Evolutionary conservation across 2,888 invertebrate genomes (phyloP).

Genomic region (Thysanoteuthis rhombus): DNA sequence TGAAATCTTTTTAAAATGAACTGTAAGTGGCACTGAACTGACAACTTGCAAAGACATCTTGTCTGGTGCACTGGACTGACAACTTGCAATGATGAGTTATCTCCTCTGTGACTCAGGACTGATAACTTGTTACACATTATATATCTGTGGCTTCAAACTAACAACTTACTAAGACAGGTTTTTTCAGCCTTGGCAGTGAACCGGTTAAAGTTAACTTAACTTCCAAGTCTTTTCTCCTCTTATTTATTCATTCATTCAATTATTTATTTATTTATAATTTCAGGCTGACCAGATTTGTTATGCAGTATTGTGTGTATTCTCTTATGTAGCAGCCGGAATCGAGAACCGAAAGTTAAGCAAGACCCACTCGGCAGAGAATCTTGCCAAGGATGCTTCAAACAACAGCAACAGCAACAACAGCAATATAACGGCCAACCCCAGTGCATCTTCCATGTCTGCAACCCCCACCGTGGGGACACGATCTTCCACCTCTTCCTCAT

Average conservation of each 20-base stretch:
- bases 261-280: conserved; percentile 38
- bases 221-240: background rate
- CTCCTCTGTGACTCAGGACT: too few species aligned
- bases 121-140: too few species aligned
- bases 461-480: background rate
- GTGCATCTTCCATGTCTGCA: background rate
- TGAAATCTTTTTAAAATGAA: too few species aligned
- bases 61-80: too few species aligned
- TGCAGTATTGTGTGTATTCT: conserved; percentile 98
- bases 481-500: background rate
- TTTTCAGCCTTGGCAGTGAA: too few species aligned
- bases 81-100: too few species aligned
- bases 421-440: background rate
- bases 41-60: too few species aligned
- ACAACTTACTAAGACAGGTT: too few species aligned
- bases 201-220: too few species aligned
- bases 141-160: too few species aligned
- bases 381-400: background rate
- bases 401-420: background rate
- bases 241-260: background rate
- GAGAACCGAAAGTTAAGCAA: conserved; percentile 48
- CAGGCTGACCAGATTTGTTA: conserved; percentile 99
- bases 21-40: too few species aligned
- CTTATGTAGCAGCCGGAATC: conserved; percentile 87
- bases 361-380: background rate